Base-by-base conservation (phyloP, 2,888 invertebrate species). In the Phorcus lineatus region DNA sequence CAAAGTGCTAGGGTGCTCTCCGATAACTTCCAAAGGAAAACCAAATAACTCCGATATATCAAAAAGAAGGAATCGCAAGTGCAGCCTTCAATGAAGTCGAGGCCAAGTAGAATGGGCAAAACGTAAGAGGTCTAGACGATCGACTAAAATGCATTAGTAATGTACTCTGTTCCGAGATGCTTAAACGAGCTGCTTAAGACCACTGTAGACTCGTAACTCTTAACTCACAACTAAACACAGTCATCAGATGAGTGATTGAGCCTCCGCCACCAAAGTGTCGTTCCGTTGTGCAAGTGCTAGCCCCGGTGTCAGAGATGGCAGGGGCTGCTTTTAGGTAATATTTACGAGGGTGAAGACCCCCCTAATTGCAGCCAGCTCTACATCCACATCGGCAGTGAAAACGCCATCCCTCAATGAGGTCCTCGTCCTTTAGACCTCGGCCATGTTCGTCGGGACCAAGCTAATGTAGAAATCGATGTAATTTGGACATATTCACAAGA, bases 401-500 rank as follows among this genome's bases (percentile, higher is more conserved):
- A 62, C 62, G 62, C 62, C 22, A 62, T 62, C 22, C 28, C 28
- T 62, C 62, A 62, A 62, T 28, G 62, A 62, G 28, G 24, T 24
- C 16, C 62, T 47, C 1, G 47, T 1, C 47, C 47, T 1, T 11
- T 11, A 47, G 47, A 47, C 47, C 47, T 13, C 28, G 24, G 62
- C 24, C 62, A 22, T 62, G 62, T 28, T 28, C 62, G 62, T n/a
- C 28, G 28, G 62, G 24, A 28, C 62, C 62, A 24, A 16, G 62
- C 62, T 28, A 22, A 17, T 28, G 24, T 28, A 62, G 62, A 62
- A 62, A 62, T 62, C 62, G 62, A 62, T 62, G 62, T 62, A 62
- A 62, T 62, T 62, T 62, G 62, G 62, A 62, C 62, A 62, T 62
- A 62, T 62, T 62, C 62, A 13, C 62, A 62, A 62, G 28, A 62